phyloP scores from a whole-genome alignment of 2,797 vertebrate genomes.

The Bovichtus variegatus region DNA sequence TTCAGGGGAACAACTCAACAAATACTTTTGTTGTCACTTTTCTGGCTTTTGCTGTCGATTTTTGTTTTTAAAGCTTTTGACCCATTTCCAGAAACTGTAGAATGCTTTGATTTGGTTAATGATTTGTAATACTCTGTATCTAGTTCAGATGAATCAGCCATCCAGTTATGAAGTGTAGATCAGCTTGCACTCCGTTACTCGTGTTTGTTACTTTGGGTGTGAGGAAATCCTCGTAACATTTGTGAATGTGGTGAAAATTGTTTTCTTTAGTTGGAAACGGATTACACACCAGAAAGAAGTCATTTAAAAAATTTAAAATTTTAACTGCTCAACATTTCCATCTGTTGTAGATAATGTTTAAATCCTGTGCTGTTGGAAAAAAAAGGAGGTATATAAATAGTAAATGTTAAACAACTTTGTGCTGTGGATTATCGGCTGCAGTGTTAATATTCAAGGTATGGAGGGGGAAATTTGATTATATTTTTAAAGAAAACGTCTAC shows the following conservation, averaged over 20 bases:
- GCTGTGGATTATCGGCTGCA: neutral
- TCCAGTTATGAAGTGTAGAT: neutral
- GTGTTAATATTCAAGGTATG: slow-evolving; percentile 6
- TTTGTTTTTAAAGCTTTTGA: neutral
- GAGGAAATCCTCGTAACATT: neutral
- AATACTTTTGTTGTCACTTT: neutral
- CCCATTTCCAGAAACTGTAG: neutral
- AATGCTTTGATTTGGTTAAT: neutral
- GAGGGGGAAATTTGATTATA: neutral
- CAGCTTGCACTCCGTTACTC: neutral
- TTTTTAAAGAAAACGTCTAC: neutral
- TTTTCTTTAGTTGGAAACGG: neutral
- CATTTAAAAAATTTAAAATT: neutral
- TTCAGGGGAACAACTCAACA: neutral
- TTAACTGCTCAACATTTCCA: neutral
- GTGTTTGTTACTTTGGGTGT: neutral
- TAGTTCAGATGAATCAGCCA: neutral
- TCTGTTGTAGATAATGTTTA: slow-evolving; percentile 2
- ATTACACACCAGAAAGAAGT: neutral
- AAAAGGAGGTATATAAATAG: neutral
- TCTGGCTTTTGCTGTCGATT: slow-evolving; percentile 3
- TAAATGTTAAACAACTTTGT: neutral
- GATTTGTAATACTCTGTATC: neutral
- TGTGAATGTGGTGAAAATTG: neutral
- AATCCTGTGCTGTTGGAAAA: neutral